Conservation (phyloP, 2,797 vertebrate genomes). For the Onychomys arenicola region DNA sequence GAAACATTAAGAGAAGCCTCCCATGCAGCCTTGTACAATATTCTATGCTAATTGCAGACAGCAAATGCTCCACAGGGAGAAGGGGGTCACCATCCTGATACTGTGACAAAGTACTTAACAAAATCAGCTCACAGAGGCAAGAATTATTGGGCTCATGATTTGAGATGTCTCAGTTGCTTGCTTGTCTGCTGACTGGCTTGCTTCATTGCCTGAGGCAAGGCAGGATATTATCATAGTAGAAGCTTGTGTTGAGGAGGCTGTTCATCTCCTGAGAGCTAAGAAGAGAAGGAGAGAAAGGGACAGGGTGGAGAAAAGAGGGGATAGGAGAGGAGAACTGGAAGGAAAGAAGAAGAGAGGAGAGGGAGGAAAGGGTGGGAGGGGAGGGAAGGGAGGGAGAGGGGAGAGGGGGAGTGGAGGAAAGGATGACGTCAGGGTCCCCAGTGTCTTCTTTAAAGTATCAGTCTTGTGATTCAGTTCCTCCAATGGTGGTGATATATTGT, state of each 20-base stretch:
- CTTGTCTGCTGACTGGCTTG: background rate
- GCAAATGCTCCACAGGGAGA: background rate
- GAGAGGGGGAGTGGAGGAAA: too few species aligned
- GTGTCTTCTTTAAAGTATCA: background rate
- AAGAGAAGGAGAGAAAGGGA: background rate
- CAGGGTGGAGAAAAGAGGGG: background rate
- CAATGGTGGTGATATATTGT: too few species aligned
- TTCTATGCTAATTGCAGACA: conserved; percentile 16
- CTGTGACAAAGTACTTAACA: background rate
- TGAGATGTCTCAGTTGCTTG: background rate
- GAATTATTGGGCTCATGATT: background rate
- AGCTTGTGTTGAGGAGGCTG: background rate
- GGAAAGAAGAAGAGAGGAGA: too few species aligned
- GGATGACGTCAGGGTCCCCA: background rate
- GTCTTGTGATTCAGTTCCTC: background rate
- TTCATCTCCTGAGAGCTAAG: background rate
- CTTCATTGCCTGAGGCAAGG: background rate
- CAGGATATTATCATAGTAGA: background rate
- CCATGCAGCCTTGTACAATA: background rate
- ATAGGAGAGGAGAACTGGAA: background rate
- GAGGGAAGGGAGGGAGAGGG: accelerated
- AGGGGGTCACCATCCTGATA: background rate
- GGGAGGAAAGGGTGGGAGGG: accelerated
- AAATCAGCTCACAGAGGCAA: background rate
- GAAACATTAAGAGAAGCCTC: background rate